Base-by-base conservation (phyloP, 2,113 vertebrate species). In the Cochlearius cochlearius region DNA sequence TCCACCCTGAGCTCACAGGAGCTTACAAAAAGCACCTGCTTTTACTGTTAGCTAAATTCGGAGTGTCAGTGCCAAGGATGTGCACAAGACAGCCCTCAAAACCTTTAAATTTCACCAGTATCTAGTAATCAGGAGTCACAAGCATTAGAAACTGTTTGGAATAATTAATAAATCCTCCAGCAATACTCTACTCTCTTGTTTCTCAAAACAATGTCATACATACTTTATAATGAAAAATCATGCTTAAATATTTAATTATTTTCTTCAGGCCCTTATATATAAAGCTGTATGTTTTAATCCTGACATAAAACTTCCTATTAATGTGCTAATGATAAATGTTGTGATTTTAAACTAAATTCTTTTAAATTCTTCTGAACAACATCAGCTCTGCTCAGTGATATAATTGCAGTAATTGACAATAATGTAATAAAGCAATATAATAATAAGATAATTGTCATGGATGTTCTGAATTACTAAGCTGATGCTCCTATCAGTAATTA, bases 401-500 rank as follows among this genome's bases (percentile, higher is more conserved):
- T 63, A 74, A 94, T 94, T 95, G 25, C 36, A 91, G 34, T 85
- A 92, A 91, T 78, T 91, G 56, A 52, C 26, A 96, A 91, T 72
- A 92, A 88, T 41, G 63, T 69, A 90, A 66, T 82, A 75, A 88
- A 87, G 17, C 68, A 94, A 75, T 86, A 69, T 14, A 82, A 84
- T 63, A 87, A 91, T 63, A 88, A 73, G 49, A 36, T 86, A 96
- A 97, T 81, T 86, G 21, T 1, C 32, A 88, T 71, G 47, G 56
- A 59, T 75, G 21, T 52, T 94, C 52, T 86, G 79, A 95, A 89
- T 78, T 63, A 15, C 56, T 60, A 80, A 81, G 5, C 23, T 88
- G 88, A 92, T 74, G 12, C 8, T 88, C 14, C 23, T 86, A 47
- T 63, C 14, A 22, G 27, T 74, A 83, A 71, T 79, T 88, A 73